Percentiles rank a stretch among this genome's conserved stretches.
Evolutionary conservation across 2,797 vertebrate species (phyloP).

Genomic region (Peromyscus melanophrys): DNA sequence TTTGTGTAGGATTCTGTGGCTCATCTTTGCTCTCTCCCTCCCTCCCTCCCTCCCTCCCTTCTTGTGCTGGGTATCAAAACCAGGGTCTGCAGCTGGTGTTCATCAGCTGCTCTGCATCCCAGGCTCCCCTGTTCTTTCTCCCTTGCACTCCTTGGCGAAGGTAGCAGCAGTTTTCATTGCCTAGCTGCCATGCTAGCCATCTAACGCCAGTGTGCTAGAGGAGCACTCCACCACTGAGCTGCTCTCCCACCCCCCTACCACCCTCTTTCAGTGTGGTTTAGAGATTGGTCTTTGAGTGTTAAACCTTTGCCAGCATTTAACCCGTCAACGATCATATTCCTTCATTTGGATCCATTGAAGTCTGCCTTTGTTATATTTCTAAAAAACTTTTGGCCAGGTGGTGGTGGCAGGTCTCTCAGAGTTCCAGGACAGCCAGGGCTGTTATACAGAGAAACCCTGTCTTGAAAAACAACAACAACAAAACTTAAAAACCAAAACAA

Average conservation of each 20-base stretch:
- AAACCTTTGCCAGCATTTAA: conserved; percentile 62
- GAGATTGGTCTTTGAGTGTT: conserved; percentile 22
- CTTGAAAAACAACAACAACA: neutral
- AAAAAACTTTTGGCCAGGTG: neutral
- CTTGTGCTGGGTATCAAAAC: neutral
- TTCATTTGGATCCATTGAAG: neutral
- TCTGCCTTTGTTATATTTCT: neutral
- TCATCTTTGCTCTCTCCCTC: too few relatives aligned
- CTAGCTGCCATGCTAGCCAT: neutral
- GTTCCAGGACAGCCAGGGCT: neutral
- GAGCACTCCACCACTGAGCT: too few relatives aligned
- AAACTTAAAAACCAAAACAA: neutral
- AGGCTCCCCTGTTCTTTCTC: neutral
- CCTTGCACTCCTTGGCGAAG: neutral
- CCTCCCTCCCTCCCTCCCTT: neutral
- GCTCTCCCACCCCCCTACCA: too few relatives aligned
- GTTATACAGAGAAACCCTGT: neutral
- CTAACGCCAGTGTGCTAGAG: neutral
- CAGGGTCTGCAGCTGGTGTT: neutral
- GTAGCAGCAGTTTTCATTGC: neutral
- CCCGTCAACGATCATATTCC: accelerated
- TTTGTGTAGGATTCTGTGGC: neutral
- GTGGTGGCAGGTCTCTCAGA: neutral
- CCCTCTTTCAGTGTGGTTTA: neutral
- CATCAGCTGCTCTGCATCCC: neutral